These are phyloP conservation scores for Kradibia gibbosae DNA, from an alignment of 1,140 invertebrate species.

Conservation along the genomic window DNA sequence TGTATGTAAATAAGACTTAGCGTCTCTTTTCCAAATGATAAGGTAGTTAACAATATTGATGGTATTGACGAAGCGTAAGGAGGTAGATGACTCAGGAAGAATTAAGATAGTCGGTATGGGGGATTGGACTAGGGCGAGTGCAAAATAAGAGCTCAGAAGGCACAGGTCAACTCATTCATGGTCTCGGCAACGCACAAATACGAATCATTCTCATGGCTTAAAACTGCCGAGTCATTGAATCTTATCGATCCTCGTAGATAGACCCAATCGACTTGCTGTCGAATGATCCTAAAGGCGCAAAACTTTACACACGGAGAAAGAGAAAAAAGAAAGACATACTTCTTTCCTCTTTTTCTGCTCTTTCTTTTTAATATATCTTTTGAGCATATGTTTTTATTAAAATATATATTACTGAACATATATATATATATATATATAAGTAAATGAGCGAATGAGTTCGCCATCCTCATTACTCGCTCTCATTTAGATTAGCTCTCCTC, in stretches of 20 bases:
- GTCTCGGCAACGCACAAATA: constrained; percentile 11
- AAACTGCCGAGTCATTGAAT: constrained; percentile 47
- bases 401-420: too few relatives aligned
- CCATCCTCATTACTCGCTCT: constrained; percentile 29
- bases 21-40: neutral
- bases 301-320: neutral
- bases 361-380: too few relatives aligned
- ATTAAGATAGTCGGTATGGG: neutral
- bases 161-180: neutral
- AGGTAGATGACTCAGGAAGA: neutral
- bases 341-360: too few relatives aligned
- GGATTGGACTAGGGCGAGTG: neutral
- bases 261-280: constrained; percentile 17
- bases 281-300: constrained; percentile 30
- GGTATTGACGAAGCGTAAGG: neutral
- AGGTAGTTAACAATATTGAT: neutral
- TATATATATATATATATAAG: too few relatives aligned
- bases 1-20: neutral
- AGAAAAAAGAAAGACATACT: too few relatives aligned
- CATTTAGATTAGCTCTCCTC: neutral
- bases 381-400: too few relatives aligned
- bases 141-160: constrained; percentile 6
- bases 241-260: constrained; percentile 49
- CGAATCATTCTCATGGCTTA: constrained; percentile 12
- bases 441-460: neutral